Evolutionary conservation across 2,113 vertebrate species (phyloP).

Genomic region (Crotophaga sulcirostris): DNA sequence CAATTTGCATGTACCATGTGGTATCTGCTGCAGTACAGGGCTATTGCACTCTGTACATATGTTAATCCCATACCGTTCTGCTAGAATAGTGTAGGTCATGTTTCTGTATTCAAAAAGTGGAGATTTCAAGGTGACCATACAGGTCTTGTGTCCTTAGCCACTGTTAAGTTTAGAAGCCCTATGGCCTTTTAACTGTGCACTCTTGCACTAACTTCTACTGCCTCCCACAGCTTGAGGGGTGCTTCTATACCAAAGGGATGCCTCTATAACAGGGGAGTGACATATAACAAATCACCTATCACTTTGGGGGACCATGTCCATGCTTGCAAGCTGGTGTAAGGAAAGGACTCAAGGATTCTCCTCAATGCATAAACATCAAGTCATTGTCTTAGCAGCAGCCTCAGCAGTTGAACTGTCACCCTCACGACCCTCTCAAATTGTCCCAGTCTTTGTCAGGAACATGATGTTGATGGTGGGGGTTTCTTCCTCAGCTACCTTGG

Average conservation of each 20-base stretch:
- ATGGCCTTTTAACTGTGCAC: background rate
- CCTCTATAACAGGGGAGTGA: background rate
- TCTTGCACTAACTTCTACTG: background rate
- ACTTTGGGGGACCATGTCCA: background rate
- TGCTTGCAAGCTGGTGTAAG: background rate
- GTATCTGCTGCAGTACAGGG: background rate
- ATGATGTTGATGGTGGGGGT: background rate
- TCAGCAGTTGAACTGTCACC: background rate
- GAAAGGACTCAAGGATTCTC: background rate
- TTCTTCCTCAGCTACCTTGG: background rate
- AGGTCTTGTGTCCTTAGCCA: background rate
- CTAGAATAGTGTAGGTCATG: background rate
- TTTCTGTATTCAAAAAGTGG: background rate
- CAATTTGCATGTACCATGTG: background rate
- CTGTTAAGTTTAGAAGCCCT: background rate
- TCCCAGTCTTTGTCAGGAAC: background rate
- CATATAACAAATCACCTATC: fast-evolving
- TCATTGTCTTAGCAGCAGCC: background rate
- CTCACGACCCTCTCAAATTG: background rate
- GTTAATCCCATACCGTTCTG: background rate
- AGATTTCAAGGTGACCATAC: background rate
- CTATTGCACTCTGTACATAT: background rate
- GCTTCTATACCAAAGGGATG: background rate
- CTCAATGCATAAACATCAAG: background rate
- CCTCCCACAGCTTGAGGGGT: background rate